Percentiles rank a stretch among this genome's conserved stretches.
These are phyloP conservation scores for Brachionus rotundiformis DNA, from an alignment of 1,140 invertebrate species.

Conservation along the genomic window DNA sequence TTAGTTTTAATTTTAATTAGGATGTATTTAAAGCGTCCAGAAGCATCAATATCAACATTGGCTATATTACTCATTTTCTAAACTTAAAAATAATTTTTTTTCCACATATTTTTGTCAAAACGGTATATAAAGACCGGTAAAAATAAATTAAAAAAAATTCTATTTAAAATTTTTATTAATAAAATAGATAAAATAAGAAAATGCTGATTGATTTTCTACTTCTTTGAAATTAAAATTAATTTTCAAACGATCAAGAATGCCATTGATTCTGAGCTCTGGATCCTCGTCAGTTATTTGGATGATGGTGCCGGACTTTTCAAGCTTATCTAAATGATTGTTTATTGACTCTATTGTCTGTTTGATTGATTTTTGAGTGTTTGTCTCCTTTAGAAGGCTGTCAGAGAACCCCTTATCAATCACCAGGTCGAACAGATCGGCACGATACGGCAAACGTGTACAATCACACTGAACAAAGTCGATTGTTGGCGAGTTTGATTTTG, in stretches of 20 bases:
- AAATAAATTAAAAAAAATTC: background rate
- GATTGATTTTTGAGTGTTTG: slow-evolving; percentile 36
- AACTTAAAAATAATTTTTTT: background rate
- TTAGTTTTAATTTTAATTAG: slow-evolving; percentile 56
- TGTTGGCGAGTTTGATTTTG: background rate
- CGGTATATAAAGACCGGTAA: slow-evolving; percentile 11
- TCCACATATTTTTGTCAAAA: background rate
- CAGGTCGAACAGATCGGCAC: slow-evolving; percentile 53
- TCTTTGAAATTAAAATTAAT: slow-evolving; percentile 44
- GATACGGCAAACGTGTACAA: slow-evolving; percentile 54
- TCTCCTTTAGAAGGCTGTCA: slow-evolving; percentile 57
- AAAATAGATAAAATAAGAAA: slow-evolving; percentile 31
- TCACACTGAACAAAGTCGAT: slow-evolving; percentile 47
- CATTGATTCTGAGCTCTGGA: slow-evolving; percentile 54
- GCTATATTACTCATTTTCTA: background rate
- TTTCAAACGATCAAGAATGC: background rate
- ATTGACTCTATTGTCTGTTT: slow-evolving; percentile 52
- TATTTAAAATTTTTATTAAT: slow-evolving; percentile 31
- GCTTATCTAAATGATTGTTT: slow-evolving; percentile 53
- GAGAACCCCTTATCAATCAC: slow-evolving; percentile 57
- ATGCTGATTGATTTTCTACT: background rate
- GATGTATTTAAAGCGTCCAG: slow-evolving; percentile 44
- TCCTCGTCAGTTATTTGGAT: slow-evolving; percentile 58
- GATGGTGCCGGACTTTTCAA: slow-evolving; percentile 53
- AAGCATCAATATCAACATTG: slow-evolving; percentile 11